Evolutionary conservation across 2,113 vertebrate genomes (phyloP).

Genomic region (Rhizomys pruinosus): DNA sequence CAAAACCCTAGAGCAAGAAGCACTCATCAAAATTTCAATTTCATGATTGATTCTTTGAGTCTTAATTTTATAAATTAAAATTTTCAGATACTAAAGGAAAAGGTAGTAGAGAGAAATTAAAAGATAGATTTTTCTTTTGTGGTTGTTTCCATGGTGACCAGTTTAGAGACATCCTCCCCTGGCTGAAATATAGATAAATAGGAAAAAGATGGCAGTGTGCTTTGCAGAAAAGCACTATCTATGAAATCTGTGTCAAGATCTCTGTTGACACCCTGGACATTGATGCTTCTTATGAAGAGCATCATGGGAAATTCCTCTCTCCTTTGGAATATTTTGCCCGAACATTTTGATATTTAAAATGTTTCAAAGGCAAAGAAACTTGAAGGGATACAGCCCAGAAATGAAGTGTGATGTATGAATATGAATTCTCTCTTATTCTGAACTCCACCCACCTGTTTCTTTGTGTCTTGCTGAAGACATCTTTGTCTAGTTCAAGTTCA

Average conservation of each 20-base stretch:
- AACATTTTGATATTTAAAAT: neutral
- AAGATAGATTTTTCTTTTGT: conserved; percentile 47
- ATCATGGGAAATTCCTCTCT: neutral
- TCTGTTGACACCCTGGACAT: neutral
- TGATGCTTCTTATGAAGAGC: neutral
- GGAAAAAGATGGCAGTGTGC: conserved; percentile 12
- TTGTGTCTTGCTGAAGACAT: neutral
- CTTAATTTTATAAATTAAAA: conserved; percentile 70
- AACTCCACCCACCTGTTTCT: neutral
- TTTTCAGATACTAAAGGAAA: conserved; percentile 54
- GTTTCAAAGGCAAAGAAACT: neutral
- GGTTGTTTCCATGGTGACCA: conserved; percentile 68
- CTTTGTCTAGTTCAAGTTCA: neutral
- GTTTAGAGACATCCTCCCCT: conserved; percentile 23
- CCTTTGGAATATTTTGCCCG: neutral
- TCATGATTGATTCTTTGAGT: conserved; percentile 56
- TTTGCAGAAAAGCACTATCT: neutral
- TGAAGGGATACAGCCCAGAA: neutral
- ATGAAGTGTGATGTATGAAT: neutral
- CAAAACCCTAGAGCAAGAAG: neutral
- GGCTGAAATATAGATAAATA: conserved; percentile 60
- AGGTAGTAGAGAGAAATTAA: conserved; percentile 15
- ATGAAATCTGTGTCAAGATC: neutral
- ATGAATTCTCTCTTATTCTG: neutral
- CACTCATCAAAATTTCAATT: conserved; percentile 28